These are phyloP conservation scores for Siniperca obscura DNA, from an alignment of 2,797 vertebrate genomes.

Conservation along the genomic window DNA sequence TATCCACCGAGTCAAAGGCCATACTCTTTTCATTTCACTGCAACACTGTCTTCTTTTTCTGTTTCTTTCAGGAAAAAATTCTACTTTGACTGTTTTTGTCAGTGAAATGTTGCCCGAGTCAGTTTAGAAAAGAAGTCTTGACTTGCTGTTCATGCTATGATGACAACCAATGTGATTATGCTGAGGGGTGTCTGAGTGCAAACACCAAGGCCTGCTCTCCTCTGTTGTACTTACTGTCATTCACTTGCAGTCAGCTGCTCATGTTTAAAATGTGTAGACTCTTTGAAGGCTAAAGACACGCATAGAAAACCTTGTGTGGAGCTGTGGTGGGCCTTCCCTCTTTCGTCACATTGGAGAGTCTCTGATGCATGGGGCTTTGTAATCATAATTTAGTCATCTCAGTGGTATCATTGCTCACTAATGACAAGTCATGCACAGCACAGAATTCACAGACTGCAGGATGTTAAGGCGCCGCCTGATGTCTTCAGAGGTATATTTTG, in stretches of 20 bases:
- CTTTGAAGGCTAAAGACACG: conserved; percentile 22
- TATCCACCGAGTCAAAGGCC: conserved; percentile 41
- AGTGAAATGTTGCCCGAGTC: conserved; percentile 33
- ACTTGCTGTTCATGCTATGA: conserved; percentile 43
- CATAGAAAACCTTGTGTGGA: not conserved
- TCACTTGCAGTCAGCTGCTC: conserved; percentile 46
- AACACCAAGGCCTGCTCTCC: conserved; percentile 44
- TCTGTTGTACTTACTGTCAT: conserved; percentile 55
- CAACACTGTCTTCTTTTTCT: conserved; percentile 27
- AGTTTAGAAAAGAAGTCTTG: conserved; percentile 39
- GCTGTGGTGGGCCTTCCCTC: conserved; percentile 6
- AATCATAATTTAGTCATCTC: conserved; percentile 61
- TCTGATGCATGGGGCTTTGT: conserved; percentile 35
- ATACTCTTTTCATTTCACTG: conserved; percentile 49
- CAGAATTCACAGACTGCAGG: conserved; percentile 30
- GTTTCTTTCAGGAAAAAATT: conserved; percentile 17
- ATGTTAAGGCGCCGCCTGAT: conserved; percentile 44
- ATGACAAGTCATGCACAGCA: conserved; percentile 54
- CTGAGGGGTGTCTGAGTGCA: conserved; percentile 40
- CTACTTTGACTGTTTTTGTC: conserved; percentile 14
- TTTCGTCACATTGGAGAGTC: conserved; percentile 26
- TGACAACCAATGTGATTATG: conserved; percentile 59
- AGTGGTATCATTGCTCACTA: conserved; percentile 30
- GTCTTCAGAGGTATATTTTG: conserved; percentile 61
- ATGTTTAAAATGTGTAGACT: conserved; percentile 41